phyloP scores from a whole-genome alignment of 2,113 vertebrate species.

The Sinocyclocheilus maitianheensis region DNA sequence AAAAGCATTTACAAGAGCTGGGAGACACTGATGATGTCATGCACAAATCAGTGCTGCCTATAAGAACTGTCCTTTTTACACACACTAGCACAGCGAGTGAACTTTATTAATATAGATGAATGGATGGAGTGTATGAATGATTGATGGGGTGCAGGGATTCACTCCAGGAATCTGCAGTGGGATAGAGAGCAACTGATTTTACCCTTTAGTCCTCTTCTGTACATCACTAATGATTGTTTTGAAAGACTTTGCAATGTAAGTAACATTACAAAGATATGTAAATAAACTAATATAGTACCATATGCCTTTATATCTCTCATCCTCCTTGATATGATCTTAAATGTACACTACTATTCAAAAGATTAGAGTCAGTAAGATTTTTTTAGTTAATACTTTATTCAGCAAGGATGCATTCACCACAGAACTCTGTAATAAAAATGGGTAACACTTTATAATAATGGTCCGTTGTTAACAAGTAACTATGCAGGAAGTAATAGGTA shows the following conservation, averaged over 20 bases:
- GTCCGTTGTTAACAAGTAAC: too few species aligned
- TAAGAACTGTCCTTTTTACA: not conserved
- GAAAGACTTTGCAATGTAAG: not conserved
- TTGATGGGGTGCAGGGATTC: conserved; percentile 35
- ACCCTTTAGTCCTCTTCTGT: too few species aligned
- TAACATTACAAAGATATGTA: not conserved
- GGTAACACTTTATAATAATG: too few species aligned
- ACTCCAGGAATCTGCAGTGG: conserved; percentile 27
- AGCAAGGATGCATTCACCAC: not conserved
- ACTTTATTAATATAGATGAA: conserved; percentile 56
- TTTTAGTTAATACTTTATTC: not conserved
- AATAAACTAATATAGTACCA: not conserved
- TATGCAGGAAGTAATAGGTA: too few species aligned
- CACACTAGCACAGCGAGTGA: conserved; percentile 25
- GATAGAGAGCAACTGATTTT: conserved; percentile 19
- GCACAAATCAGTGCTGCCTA: not conserved
- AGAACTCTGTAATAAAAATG: too few species aligned
- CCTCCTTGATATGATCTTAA: not conserved
- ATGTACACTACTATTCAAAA: not conserved
- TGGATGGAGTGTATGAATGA: conserved; percentile 41
- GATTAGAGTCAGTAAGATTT: too few species aligned
- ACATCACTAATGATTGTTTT: not conserved
- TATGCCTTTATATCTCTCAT: not conserved
- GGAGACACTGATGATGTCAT: too few species aligned
- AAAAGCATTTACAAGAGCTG: too few species aligned